These are phyloP conservation scores for Suillia variegata DNA, from an alignment of 2,888 invertebrate species.

Conservation along the genomic window DNA sequence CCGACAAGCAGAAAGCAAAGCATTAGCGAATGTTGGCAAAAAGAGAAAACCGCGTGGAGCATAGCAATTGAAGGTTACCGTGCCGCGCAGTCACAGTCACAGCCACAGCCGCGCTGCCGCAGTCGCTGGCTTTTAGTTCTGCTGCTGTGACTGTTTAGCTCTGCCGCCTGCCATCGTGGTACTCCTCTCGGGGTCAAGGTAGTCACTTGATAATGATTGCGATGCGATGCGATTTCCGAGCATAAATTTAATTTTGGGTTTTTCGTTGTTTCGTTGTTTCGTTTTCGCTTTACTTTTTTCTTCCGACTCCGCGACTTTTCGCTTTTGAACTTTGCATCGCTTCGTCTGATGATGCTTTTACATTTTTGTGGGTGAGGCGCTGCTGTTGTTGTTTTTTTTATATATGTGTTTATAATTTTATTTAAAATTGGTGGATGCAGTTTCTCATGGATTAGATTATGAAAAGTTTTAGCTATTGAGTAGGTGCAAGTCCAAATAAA, in stretches of 20 bases:
- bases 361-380: no score
- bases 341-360: no score
- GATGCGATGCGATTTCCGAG: conserved; percentile 1
- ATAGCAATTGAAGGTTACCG: conserved; percentile 17
- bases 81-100: neutral
- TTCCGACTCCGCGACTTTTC: neutral
- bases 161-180: neutral
- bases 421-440: no score
- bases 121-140: conserved; percentile 4
- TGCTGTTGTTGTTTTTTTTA: no score
- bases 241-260: conserved; percentile 9
- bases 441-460: no score
- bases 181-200: conserved; percentile 23
- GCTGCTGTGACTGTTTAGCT: no score
- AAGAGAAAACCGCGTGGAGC: conserved; percentile 4
- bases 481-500: no score
- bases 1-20: neutral
- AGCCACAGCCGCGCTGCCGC: neutral
- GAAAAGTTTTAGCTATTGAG: no score
- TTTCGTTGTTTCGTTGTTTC: conserved; percentile 21
- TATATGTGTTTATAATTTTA: no score
- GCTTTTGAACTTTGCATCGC: neutral
- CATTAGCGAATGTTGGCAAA: neutral
- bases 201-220: conserved; percentile 21
- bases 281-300: no score